Evolutionary conservation across 1,140 invertebrate species (phyloP).

Genomic region (Cydia strobilella): DNA sequence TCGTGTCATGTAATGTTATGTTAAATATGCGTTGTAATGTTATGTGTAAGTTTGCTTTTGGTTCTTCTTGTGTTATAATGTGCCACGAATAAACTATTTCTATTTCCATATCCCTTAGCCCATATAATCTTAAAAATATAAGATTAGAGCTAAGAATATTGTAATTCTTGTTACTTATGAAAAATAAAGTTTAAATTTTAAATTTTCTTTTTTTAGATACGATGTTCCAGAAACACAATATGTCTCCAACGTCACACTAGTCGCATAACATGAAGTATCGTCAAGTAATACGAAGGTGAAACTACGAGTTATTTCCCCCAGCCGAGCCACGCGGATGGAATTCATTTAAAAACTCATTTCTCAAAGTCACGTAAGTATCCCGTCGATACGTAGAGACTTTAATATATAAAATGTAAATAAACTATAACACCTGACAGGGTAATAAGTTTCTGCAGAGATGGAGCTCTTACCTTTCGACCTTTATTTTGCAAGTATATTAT

Average conservation of each 20-base stretch:
- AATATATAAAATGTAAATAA: slow-evolving; percentile 32
- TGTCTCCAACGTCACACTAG: neutral
- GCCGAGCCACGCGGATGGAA: slow-evolving; percentile 44
- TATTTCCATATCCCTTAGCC: too few relatives aligned
- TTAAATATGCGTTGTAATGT: too few relatives aligned
- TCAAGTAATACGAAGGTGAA: slow-evolving; percentile 10
- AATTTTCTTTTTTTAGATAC: too few relatives aligned
- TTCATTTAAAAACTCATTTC: slow-evolving; percentile 65
- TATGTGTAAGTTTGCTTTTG: too few relatives aligned
- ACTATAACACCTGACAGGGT: slow-evolving; percentile 23
- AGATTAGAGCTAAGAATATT: too few relatives aligned
- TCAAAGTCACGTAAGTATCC: slow-evolving; percentile 57
- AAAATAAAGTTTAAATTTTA: too few relatives aligned
- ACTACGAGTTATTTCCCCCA: slow-evolving; percentile 21
- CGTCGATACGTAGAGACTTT: slow-evolving; percentile 40
- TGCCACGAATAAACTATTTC: too few relatives aligned
- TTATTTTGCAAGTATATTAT: neutral
- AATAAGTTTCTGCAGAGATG: neutral
- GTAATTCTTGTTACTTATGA: too few relatives aligned
- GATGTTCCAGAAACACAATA: neutral
- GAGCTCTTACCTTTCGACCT: neutral
- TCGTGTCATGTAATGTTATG: too few relatives aligned
- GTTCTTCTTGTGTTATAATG: too few relatives aligned
- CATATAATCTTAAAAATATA: too few relatives aligned
- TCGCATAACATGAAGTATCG: slow-evolving; percentile 12